Percentiles rank a stretch among this genome's conserved stretches.
These are phyloP conservation scores for Brachynemurus nebulosus DNA, from an alignment of 2,888 invertebrate species.

Conservation along the genomic window DNA sequence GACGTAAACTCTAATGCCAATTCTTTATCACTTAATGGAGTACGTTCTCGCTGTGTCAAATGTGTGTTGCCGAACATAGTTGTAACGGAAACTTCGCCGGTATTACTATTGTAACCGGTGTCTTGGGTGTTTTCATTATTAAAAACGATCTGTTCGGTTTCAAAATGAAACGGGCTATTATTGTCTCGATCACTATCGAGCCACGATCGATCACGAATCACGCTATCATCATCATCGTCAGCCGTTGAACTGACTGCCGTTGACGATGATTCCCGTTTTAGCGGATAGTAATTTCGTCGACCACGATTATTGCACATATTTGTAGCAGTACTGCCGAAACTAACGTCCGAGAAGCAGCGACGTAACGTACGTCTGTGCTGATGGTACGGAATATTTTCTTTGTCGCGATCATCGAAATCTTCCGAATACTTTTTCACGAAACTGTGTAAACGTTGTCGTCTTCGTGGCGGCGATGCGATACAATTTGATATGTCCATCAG, in stretches of 20 bases:
- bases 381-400: constrained; percentile 6
- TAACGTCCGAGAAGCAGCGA: constrained; percentile 6
- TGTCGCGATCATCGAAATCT: constrained; percentile 1
- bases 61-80: no score
- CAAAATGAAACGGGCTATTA: neutral
- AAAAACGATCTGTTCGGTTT: neutral
- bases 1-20: no score
- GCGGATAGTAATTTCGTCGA: neutral
- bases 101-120: constrained; percentile 8
- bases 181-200: constrained; percentile 4
- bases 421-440: neutral
- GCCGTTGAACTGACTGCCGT: neutral
- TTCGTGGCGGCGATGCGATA: neutral
- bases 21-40: no score
- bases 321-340: neutral
- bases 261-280: neutral
- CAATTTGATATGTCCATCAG: neutral
- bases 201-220: constrained; percentile 3
- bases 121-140: constrained; percentile 6
- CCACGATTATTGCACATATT: neutral
- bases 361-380: neutral
- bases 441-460: neutral
- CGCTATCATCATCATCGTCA: neutral
- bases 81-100: neutral
- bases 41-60: no score